Conservation (phyloP, 1,140 invertebrate species). For the Trichonephila inaurata region DNA sequence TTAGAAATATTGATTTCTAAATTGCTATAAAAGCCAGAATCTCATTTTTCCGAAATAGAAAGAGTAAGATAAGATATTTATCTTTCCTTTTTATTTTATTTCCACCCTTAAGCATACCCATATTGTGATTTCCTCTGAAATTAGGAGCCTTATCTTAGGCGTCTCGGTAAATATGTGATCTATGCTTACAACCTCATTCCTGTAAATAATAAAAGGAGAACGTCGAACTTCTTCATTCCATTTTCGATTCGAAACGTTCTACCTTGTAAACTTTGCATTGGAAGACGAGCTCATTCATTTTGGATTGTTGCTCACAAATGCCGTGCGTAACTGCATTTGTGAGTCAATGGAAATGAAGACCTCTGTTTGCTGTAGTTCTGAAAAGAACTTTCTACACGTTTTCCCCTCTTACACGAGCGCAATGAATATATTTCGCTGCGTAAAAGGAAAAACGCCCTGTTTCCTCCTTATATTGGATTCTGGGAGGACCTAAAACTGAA, state of each 20-base stretch:
- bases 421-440: neutral
- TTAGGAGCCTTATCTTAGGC: constrained; percentile 15
- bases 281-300: constrained; percentile 9
- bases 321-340: neutral
- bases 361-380: constrained; percentile 9
- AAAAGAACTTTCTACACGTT: neutral
- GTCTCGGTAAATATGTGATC: neutral
- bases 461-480: constrained; percentile 11
- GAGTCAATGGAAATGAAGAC: constrained; percentile 24
- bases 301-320: neutral
- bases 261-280: constrained; percentile 25
- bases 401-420: neutral
- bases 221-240: neutral
- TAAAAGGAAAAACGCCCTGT: neutral
- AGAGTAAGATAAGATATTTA: neutral
- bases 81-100: neutral
- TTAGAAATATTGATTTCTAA: no score
- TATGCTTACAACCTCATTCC: neutral
- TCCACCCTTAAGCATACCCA: neutral
- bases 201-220: neutral
- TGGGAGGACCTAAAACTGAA: neutral
- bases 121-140: neutral
- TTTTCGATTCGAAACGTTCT: neutral
- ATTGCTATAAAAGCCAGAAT: no score
- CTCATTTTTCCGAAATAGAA: no score